Conservation (phyloP, 2,113 vertebrate genomes). For the Apus apus region DNA sequence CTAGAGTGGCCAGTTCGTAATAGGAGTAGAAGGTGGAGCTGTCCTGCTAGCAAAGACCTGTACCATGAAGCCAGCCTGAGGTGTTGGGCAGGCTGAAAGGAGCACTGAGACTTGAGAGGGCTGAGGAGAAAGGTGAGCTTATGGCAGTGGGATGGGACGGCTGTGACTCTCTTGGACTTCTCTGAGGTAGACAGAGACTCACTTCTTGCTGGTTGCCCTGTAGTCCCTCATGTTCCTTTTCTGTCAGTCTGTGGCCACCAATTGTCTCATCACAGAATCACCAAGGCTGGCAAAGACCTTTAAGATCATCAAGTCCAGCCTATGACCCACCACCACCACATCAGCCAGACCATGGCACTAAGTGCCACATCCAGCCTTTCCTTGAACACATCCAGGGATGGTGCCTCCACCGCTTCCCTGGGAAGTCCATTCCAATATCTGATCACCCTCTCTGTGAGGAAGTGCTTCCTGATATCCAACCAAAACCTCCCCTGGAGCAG, state of each 20-base stretch:
- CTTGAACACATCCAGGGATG: too few species aligned
- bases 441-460: too few species aligned
- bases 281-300: too few species aligned
- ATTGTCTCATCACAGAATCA: too few species aligned
- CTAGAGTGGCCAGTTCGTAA: not conserved
- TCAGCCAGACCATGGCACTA: too few species aligned
- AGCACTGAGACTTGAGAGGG: not conserved
- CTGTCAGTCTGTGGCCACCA: not conserved
- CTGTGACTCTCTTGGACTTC: not conserved
- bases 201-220: not conserved
- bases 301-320: too few species aligned
- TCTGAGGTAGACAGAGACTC: not conserved
- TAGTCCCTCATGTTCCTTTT: not conserved
- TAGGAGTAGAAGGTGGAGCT: not conserved
- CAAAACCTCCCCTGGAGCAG: too few species aligned
- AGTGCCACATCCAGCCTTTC: too few species aligned
- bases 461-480: too few species aligned
- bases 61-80: not conserved
- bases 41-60: not conserved
- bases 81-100: not conserved
- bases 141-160: not conserved
- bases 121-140: not conserved
- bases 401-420: too few species aligned
- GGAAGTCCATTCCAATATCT: too few species aligned
- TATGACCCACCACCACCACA: too few species aligned